Evolutionary conservation across 2,113 vertebrate species (phyloP), one percentile per base, ranked within the genome.

Genomic region (Chaenogobius annularis): DNA sequence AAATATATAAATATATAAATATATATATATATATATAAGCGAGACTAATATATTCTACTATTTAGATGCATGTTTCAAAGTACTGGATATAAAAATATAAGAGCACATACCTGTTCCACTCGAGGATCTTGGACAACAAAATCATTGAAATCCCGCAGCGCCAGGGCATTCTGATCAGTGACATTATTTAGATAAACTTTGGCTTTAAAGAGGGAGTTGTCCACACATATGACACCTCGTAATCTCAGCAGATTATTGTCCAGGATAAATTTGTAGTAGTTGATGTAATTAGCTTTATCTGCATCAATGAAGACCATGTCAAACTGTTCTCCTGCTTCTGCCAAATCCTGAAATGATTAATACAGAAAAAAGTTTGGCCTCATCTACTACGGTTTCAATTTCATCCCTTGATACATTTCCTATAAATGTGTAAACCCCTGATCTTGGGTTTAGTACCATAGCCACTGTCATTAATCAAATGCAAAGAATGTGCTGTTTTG

Each of bases 251-350:
- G 89, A 85, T 91, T 91, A 88, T 90, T 91, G 78, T 94, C 93
- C 90, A 94, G 89, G 84, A 95, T 93, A 72, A 93, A 94, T 78
- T 91, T 93, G 92, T 95, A 95, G 88, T 94, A 92, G 85, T 90
- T 93, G 86, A 94, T 92, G 88, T 93, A 93, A 26, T 93, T 94
- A 48, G 69, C 88, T 89, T 95, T 94, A 88, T 94, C 92, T 75
- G 93, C 94, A 73, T 95, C 94, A 65, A 95, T 94, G 91, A 95
- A 95, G 81, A 94, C 84, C 82, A 94, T 88, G 93, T 95, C 92
- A 89, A 95, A 95, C 88, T 93, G 91, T 66, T 92, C 92, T 0
- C 93, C 94, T 44, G 88, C 81, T 66, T 90, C 85, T 52, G 89
- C 92, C 17, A 95, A 81, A 61, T 93, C 92, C 95, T 95, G 75